A percentile compares a stretch with the other conserved stretches of the same genome.
Conservation (phyloP, 2,888 invertebrate genomes). For the Dasypolia templi region DNA sequence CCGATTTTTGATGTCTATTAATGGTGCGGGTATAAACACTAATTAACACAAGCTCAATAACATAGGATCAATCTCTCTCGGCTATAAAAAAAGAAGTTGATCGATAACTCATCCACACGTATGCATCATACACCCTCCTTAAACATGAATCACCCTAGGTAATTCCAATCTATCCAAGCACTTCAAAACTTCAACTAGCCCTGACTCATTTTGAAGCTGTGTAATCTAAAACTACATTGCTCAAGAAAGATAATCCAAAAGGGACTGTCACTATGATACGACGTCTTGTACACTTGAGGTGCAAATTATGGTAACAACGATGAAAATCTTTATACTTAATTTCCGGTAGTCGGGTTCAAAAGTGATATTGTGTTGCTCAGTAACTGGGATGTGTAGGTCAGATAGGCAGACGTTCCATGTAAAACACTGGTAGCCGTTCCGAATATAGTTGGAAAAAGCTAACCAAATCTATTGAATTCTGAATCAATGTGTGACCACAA, state of each 20-base stretch:
- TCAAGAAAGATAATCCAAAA: slow-evolving; percentile 31
- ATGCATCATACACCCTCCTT: neutral
- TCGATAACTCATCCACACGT: neutral
- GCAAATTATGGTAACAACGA: slow-evolving; percentile 10
- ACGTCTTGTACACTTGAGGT: slow-evolving; percentile 31
- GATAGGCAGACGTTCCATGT: neutral
- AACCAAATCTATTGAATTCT: neutral
- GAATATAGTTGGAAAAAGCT: neutral
- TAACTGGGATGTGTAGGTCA: neutral
- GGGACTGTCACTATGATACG: slow-evolving; percentile 9
- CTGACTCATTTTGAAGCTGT: slow-evolving; percentile 28
- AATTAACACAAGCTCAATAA: neutral
- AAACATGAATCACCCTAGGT: slow-evolving; percentile 2
- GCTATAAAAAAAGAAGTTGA: neutral
- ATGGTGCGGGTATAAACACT: neutral
- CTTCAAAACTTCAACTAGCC: slow-evolving; percentile 23
- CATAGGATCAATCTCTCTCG: neutral
- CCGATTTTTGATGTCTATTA: neutral
- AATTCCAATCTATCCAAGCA: slow-evolving; percentile 8
- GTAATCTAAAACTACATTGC: slow-evolving; percentile 30
- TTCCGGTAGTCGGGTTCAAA: neutral
- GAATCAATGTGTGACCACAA: no score
- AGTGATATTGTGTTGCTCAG: neutral
- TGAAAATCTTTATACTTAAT: neutral
- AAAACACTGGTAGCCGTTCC: neutral